phyloP scores from a whole-genome alignment of 2,888 invertebrate genomes.

The Sminthurinus aureus region DNA sequence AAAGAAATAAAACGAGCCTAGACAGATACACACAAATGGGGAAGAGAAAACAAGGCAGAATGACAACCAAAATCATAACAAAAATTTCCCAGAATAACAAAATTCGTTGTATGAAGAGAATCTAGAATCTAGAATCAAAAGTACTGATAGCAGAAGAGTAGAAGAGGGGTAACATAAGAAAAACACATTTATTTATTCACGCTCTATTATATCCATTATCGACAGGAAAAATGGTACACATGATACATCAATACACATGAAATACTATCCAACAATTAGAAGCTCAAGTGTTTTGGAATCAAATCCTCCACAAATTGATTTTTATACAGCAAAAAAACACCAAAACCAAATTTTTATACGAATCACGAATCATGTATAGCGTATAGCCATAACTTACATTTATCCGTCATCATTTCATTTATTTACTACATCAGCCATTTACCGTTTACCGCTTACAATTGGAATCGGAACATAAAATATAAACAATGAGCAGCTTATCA shows the following conservation, averaged over 20 bases:
- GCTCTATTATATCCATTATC: not conserved
- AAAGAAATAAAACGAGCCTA: too few species aligned
- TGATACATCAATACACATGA: not conserved
- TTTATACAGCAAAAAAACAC: not conserved
- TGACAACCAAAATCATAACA: not conserved
- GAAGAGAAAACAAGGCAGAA: not conserved
- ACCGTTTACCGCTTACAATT: too few species aligned
- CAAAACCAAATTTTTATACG: not conserved
- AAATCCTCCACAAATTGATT: not conserved
- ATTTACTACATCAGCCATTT: too few species aligned
- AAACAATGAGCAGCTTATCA: too few species aligned
- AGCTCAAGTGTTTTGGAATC: not conserved
- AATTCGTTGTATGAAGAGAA: too few species aligned
- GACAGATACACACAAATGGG: not conserved
- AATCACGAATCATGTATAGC: too few species aligned
- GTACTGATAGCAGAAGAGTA: too few species aligned
- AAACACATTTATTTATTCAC: not conserved
- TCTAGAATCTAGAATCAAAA: too few species aligned
- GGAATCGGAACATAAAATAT: too few species aligned
- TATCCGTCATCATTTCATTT: too few species aligned
- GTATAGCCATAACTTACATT: not conserved
- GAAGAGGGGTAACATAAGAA: not conserved
- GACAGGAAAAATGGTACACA: not conserved
- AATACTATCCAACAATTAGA: not conserved
- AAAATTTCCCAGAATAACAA: not conserved